Conservation (phyloP, 2,888 invertebrate species). For the Lasioglossum lativentre region DNA sequence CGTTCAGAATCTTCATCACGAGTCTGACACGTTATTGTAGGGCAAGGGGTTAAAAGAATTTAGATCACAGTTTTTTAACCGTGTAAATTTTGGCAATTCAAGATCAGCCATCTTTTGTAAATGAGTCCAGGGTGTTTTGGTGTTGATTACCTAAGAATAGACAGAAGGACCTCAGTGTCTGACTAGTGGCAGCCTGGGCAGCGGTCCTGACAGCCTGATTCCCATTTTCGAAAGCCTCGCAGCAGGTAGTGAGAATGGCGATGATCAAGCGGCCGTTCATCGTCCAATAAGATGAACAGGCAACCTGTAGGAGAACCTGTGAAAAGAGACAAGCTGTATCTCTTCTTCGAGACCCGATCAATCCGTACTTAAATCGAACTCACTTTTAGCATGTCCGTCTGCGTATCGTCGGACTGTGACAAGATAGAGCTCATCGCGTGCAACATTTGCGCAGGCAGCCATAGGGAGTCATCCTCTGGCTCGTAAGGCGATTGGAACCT, state of each 20-base stretch:
- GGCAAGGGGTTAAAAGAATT: too few species aligned
- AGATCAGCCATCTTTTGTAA: too few species aligned
- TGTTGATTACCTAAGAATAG: conserved; percentile 89
- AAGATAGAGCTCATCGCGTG: conserved; percentile 93
- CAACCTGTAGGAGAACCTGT: conserved; percentile 93
- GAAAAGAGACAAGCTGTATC: background rate
- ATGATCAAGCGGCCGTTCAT: conserved; percentile 95
- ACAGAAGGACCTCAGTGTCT: conserved; percentile 94
- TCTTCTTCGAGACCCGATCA: background rate
- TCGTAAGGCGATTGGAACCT: conserved; percentile 95
- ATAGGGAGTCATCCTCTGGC: conserved; percentile 95
- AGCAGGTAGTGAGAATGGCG: conserved; percentile 93
- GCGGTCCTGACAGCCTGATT: conserved; percentile 94
- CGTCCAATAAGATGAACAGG: conserved; percentile 94
- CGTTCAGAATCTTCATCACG: too few species aligned
- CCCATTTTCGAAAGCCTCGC: conserved; percentile 92
- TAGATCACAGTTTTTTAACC: too few species aligned
- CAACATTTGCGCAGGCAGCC: conserved; percentile 96
- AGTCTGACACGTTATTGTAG: too few species aligned
- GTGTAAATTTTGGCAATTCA: too few species aligned
- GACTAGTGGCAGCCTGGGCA: conserved; percentile 95
- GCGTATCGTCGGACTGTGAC: conserved; percentile 94
- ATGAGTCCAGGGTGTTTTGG: background rate
- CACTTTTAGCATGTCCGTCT: conserved; percentile 90
- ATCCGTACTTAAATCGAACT: conserved; percentile 60